These are phyloP conservation scores for Tinea pellionella DNA, from an alignment of 2,888 invertebrate species.

Conservation along the genomic window DNA sequence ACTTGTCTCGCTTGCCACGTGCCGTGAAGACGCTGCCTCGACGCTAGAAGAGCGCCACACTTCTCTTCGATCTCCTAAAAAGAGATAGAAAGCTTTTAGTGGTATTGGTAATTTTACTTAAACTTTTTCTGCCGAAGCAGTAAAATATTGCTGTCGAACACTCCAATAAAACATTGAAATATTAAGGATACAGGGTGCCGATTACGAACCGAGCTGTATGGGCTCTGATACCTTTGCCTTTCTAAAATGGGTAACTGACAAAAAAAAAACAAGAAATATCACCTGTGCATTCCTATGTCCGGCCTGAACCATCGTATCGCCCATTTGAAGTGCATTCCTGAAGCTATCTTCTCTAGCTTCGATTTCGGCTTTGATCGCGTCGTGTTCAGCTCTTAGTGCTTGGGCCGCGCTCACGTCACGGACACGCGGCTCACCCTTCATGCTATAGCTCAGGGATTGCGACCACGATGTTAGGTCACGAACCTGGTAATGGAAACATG, in stretches of 20 bases:
- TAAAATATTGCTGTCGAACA: too few relatives aligned
- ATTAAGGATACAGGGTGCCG: too few relatives aligned
- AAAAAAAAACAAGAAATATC: too few relatives aligned
- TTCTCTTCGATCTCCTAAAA: conserved; percentile 80
- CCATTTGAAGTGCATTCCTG: conserved; percentile 77
- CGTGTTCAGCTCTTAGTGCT: conserved; percentile 83
- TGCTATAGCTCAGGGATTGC: conserved; percentile 77
- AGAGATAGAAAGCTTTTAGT: neutral
- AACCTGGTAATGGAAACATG: conserved; percentile 49
- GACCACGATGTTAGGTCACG: conserved; percentile 94
- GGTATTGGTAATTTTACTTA: too few relatives aligned
- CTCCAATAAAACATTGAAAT: too few relatives aligned
- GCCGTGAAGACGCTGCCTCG: conserved; percentile 80
- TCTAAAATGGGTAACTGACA: too few relatives aligned
- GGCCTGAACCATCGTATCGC: conserved; percentile 85
- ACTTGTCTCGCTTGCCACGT: conserved; percentile 93
- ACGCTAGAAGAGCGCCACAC: conserved; percentile 80
- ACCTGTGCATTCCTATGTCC: conserved; percentile 72
- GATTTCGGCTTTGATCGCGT: conserved; percentile 82
- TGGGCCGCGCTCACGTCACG: conserved; percentile 87
- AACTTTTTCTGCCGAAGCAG: too few relatives aligned
- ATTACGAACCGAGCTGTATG: too few relatives aligned
- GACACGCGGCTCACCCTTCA: conserved; percentile 84
- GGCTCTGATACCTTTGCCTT: too few relatives aligned
- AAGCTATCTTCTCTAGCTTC: conserved; percentile 89